Evolutionary conservation across 2,113 vertebrate genomes (phyloP), one percentile per base, ranked within the genome.

Genomic region (Smithornis capensis): DNA sequence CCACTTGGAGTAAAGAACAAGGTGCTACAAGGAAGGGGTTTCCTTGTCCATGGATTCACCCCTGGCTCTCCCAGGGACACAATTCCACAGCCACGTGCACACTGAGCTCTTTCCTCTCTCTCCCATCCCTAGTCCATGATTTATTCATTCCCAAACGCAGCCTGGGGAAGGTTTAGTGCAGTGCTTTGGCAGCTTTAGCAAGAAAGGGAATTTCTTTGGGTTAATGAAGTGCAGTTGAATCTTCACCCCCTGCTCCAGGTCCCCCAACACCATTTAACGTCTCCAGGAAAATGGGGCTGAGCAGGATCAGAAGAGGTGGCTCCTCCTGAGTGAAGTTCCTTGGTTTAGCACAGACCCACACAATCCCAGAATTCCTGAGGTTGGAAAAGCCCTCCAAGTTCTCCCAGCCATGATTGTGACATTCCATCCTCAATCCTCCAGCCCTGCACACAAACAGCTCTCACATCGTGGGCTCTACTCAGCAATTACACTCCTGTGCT

Each of bases 41-140:
- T 22, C 12, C 18, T 42, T 68, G 59, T 45, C 62, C 40, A 5
- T 19, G 9, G 69, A 25, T 24, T 42, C 22, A 4, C 15, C 33
- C 28, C 45, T 55, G 0, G 0, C 29, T 75, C 1, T 0, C 67
- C 22, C 38, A n/a, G 67, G 22, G 12, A 6, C 22, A 13, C 28
- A 18, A 9, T 7, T 19, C 12, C 7, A 18, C 9, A 4, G 8
- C n/a, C 12, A 0, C 10, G 4, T 4, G 18, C 44, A 74, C 69
- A 13, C 50, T 14, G 8, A 62, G n/a, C 31, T 49, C 38, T 4
- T 49, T 23, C 28, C 49, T 29, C 42, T 82, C 45, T 19, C 74
- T 63, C n/a, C 52, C 56, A 42, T 22, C 55, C 47, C 28, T 1
- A 12, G 18, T 3, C 80, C 76, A 14, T 45, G 40, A 65, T 83